Base-by-base conservation (phyloP, 2,888 invertebrate genomes). In the Cataglyphis livida region DNA sequence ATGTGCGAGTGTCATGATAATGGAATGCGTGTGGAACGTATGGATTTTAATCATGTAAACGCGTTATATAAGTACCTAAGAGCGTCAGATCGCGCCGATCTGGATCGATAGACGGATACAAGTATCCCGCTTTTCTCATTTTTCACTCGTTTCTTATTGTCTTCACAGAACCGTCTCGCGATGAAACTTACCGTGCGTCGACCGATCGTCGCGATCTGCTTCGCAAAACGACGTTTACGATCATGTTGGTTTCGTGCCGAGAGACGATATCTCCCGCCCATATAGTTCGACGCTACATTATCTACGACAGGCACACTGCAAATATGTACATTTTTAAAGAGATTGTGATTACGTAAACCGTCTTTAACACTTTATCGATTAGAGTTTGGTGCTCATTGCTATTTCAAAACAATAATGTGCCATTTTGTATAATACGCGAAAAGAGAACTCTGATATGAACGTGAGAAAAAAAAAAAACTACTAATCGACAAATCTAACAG, bases 1-100 rank as follows among this genome's bases (percentile, higher is more conserved):
- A 32, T 70, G 61, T 41, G 83, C 41, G 59, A 38, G 21, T n/a
- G 68, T 51, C 12, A 70, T 15, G 74, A 44, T 28, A 51, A 35
- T 41, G 41, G 41, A 48, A 51, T 62, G 79, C 48, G 61, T 35
- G 64, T 74, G 66, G 32, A 70, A 25, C 32, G 79, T 64, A 59
- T 41, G 79, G 48, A 59, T 32, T 62, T 85, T 85, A 88, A 90
- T 79, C 84, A 84, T 88, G 87, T 88, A 88, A 89, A 88, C 84
- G 85, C 90, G 88, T 89, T 88, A 88, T 81, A 81, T 81, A 81
- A 86, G 89, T 89, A 90, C 85, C 85, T 90, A 89, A 84, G 81
- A 84, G 61, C 64, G 85, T 87, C 88, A 87, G 84, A 83, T 88
- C 84, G 81, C 84, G 85, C 15, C 85, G 87, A 83, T 89, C 89